These are phyloP conservation scores for Tupaia tana DNA, from an alignment of 2,113 vertebrate genomes.

Conservation along the genomic window DNA sequence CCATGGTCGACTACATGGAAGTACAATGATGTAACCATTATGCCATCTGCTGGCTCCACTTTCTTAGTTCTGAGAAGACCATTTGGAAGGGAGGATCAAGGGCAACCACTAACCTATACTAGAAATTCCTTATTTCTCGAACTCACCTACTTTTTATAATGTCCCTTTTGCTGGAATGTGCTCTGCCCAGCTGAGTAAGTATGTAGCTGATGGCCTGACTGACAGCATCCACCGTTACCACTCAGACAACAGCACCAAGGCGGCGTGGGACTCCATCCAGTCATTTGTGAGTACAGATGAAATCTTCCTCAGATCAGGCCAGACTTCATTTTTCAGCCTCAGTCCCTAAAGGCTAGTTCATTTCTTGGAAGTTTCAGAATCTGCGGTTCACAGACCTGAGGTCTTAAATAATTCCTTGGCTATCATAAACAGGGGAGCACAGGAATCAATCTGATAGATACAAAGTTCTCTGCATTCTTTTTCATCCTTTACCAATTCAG, in stretches of 20 bases:
- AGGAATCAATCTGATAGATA: background rate
- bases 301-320: background rate
- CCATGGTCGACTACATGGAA: too few relatives aligned
- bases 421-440: background rate
- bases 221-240: constrained; percentile 73
- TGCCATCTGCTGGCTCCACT: too few relatives aligned
- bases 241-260: constrained; percentile 74
- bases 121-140: constrained; percentile 39
- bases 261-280: constrained; percentile 77
- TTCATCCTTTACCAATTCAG: background rate
- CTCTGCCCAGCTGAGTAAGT: constrained; percentile 27
- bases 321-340: background rate
- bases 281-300: constrained; percentile 70
- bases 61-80: background rate
- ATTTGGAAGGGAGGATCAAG: background rate
- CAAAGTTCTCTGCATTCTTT: background rate
- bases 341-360: background rate
- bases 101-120: background rate
- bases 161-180: background rate
- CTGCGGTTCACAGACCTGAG: background rate
- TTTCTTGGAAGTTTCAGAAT: constrained; percentile 29
- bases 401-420: background rate
- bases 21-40: too few relatives aligned
- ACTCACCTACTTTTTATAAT: constrained; percentile 41
- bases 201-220: constrained; percentile 56